Conservation (phyloP, 2,888 invertebrate genomes). For the Osedax frankpressi region DNA sequence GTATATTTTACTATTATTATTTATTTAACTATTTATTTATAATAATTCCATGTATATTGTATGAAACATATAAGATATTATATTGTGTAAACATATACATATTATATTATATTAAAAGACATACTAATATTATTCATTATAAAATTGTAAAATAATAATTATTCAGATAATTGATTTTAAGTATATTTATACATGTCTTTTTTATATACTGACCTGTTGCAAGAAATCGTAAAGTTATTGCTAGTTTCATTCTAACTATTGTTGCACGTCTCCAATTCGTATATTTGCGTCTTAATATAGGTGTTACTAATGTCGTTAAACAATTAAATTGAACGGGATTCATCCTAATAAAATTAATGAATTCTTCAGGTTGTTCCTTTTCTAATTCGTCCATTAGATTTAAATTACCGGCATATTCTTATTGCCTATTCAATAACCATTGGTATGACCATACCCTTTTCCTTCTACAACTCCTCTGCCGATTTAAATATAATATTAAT, state of each 20-base stretch:
- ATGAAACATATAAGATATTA: too few species aligned
- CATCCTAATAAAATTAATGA: background rate
- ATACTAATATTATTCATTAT: background rate
- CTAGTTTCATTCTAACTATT: background rate
- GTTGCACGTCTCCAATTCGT: background rate
- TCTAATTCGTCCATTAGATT: background rate
- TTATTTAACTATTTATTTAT: background rate
- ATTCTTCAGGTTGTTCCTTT: background rate
- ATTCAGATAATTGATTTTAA: background rate
- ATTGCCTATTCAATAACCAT: background rate
- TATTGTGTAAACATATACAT: background rate
- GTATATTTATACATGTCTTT: background rate
- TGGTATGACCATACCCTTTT: background rate
- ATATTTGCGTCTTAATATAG: background rate
- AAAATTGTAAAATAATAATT: background rate
- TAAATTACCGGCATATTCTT: background rate
- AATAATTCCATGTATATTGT: background rate
- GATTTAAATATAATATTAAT: too few species aligned
- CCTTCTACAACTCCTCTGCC: background rate
- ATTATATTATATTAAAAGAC: background rate
- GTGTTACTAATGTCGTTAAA: background rate
- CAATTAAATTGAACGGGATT: background rate
- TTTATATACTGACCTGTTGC: background rate
- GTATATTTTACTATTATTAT: too few species aligned
- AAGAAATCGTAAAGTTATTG: background rate